Percentiles rank a stretch among this genome's conserved stretches.
Conservation (phyloP, 2,888 invertebrate species). For the Cataglyphis rosenhaueri region DNA sequence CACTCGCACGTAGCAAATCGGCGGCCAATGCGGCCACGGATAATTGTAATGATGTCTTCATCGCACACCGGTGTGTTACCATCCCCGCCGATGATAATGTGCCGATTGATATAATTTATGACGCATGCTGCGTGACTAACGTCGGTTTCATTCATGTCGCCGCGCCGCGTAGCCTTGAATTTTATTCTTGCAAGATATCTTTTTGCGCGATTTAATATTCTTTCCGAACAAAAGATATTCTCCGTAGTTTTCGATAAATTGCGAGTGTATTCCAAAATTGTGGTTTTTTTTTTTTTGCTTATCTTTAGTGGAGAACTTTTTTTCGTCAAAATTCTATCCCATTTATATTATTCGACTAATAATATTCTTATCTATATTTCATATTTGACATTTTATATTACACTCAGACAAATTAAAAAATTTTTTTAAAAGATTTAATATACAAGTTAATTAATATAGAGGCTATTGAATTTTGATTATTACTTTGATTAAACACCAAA, state of each 20-base stretch:
- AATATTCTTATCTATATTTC: background rate
- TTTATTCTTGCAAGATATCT: slow-evolving; percentile 32
- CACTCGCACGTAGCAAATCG: slow-evolving; percentile 35
- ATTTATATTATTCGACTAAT: background rate
- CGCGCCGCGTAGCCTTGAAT: slow-evolving; percentile 16
- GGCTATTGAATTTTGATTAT: background rate
- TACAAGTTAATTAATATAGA: background rate
- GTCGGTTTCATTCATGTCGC: slow-evolving; percentile 40
- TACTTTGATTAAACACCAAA: background rate
- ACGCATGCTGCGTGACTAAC: slow-evolving; percentile 41
- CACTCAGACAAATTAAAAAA: background rate
- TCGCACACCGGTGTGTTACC: slow-evolving; percentile 38
- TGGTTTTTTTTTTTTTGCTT: background rate
- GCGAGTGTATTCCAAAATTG: background rate
- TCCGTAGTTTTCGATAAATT: background rate
- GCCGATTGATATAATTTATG: slow-evolving; percentile 55
- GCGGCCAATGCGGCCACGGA: slow-evolving; percentile 12
- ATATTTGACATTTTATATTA: background rate
- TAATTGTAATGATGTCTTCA: slow-evolving; percentile 52
- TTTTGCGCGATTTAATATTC: slow-evolving; percentile 22
- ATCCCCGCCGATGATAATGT: slow-evolving; percentile 41
- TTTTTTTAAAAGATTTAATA: background rate
- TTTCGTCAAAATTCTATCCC: background rate
- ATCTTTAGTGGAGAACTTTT: background rate
- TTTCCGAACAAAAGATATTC: background rate